Percentiles rank a stretch among this genome's conserved stretches.
Conservation (phyloP, 1,140 invertebrate species). For the Anadara kagoshimensis region DNA sequence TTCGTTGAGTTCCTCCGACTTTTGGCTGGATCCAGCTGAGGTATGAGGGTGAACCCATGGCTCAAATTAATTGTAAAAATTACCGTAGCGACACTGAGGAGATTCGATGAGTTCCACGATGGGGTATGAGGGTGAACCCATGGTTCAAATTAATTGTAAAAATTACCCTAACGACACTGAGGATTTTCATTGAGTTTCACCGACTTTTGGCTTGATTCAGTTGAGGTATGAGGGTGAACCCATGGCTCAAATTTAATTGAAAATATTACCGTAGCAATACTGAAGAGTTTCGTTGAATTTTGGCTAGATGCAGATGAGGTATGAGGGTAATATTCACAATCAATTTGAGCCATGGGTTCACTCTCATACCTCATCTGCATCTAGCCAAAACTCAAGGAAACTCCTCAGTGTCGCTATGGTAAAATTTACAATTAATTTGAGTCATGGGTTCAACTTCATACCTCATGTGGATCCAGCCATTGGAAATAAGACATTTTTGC, state of each 20-base stretch:
- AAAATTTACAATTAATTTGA: conserved; percentile 1
- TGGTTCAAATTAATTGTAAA: background rate
- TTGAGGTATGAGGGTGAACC: background rate
- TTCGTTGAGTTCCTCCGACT: too few species aligned
- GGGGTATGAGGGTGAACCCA: background rate
- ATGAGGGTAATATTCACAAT: background rate
- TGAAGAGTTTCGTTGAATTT: background rate
- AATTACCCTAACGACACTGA: background rate
- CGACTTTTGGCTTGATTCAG: background rate
- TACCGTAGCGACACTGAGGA: background rate
- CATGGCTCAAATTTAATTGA: background rate
- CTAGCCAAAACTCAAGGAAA: background rate
- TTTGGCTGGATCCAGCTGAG: too few species aligned
- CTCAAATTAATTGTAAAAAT: background rate
- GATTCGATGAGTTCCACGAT: background rate
- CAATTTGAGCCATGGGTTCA: conserved; percentile 1
- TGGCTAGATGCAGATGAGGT: background rate
- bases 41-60: background rate
- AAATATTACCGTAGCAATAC: background rate
- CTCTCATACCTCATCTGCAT: background rate
- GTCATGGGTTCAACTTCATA: conserved; percentile 1
- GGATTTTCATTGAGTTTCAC: background rate
- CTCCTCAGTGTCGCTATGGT: conserved; percentile 1
- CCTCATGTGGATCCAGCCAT: conserved; percentile 1
- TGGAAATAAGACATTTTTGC: conserved; percentile 1